These are phyloP conservation scores for Planiliza haematocheilus DNA, from an alignment of 2,113 vertebrate genomes.

Conservation along the genomic window DNA sequence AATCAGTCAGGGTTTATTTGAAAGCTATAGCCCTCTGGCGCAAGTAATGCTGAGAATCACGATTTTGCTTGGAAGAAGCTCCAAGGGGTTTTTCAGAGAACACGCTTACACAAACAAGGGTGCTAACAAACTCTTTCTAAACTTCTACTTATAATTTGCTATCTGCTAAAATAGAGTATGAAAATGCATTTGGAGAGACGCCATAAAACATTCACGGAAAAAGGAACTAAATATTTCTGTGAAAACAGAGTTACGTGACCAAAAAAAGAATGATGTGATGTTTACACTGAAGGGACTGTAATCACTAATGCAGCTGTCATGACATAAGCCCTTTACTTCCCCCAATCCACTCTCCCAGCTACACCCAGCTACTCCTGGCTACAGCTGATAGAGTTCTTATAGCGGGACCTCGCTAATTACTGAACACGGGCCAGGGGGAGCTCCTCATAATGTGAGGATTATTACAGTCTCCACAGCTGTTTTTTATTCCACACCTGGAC, in stretches of 20 bases:
- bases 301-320: constrained; percentile 50
- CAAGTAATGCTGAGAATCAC: neutral
- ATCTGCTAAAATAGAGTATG: constrained; percentile 12
- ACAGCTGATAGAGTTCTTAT: constrained; percentile 19
- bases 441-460: constrained; percentile 44
- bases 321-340: constrained; percentile 30
- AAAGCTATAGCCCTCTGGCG: neutral
- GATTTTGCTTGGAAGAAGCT: neutral
- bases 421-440: constrained; percentile 26
- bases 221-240: constrained; percentile 19
- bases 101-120: neutral
- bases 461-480: constrained; percentile 48
- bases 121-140: neutral
- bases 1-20: neutral
- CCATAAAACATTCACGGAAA: constrained; percentile 23
- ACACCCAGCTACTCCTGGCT: constrained; percentile 42
- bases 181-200: constrained; percentile 5
- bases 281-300: constrained; percentile 8
- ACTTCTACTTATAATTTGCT: neutral
- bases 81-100: constrained; percentile 22
- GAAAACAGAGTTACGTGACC: constrained; percentile 31
- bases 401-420: constrained; percentile 31
- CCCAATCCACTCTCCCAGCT: constrained; percentile 11
- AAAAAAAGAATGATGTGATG: constrained; percentile 16
- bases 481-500: constrained; percentile 67